Evolutionary conservation across 2,888 invertebrate species (phyloP).

Genomic region (Dilophus febrilis): DNA sequence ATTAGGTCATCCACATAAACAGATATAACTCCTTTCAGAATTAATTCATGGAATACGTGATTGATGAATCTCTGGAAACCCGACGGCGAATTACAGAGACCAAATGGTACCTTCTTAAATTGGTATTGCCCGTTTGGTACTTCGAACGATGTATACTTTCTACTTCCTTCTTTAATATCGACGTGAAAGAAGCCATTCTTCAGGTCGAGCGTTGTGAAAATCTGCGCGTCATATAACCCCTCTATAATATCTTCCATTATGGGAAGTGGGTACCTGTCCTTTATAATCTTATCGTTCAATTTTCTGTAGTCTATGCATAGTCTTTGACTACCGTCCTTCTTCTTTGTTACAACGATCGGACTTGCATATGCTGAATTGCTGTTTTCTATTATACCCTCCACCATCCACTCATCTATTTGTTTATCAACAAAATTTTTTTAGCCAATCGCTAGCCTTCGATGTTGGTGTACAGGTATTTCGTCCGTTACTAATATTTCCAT

Average conservation of each 20-base stretch:
- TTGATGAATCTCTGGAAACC: slow-evolving; percentile 17
- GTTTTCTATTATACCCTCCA: slow-evolving; percentile 16
- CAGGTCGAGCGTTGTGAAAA: slow-evolving; percentile 18
- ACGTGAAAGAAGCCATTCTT: slow-evolving; percentile 21
- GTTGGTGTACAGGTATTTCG: no score
- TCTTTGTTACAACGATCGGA: slow-evolving; percentile 14
- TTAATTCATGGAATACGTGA: slow-evolving; percentile 8
- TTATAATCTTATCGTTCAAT: no score
- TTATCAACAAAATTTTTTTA: slow-evolving; percentile 16
- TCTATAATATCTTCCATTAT: slow-evolving; percentile 23
- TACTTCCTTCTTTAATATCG: slow-evolving; percentile 13
- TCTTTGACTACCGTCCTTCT: slow-evolving; percentile 8
- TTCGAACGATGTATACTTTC: slow-evolving; percentile 22
- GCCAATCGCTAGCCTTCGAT: slow-evolving; percentile 12
- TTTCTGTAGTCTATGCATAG: slow-evolving; percentile 25
- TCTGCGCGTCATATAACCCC: slow-evolving; percentile 8
- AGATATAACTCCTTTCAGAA: no score
- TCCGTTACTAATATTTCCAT: no score
- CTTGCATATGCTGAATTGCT: slow-evolving; percentile 19
- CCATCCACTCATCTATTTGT: no score
- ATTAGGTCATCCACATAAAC: no score
- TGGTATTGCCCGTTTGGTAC: slow-evolving; percentile 23
- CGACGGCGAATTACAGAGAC: slow-evolving; percentile 21
- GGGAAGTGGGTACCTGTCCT: slow-evolving; percentile 21
- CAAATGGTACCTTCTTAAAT: slow-evolving; percentile 23